Evolutionary conservation across 2,797 vertebrate genomes (phyloP).

Genomic region (Peromyscus attwateri): DNA sequence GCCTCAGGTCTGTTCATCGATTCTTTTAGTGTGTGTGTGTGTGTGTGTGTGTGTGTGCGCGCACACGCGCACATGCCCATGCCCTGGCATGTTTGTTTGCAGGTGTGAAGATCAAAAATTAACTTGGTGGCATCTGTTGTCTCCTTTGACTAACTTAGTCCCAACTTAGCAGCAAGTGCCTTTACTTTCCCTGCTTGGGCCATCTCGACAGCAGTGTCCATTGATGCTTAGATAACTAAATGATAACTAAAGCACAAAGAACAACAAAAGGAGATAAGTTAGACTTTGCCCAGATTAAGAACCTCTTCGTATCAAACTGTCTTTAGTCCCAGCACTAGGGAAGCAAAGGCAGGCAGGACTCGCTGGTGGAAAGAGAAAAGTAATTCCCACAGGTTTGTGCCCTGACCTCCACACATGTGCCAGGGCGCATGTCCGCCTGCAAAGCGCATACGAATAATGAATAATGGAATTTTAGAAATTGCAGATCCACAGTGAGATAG

Average conservation of each 20-base stretch:
- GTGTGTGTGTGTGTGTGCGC: neutral
- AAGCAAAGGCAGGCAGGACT: neutral
- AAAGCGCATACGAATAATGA: neutral
- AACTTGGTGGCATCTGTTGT: neutral
- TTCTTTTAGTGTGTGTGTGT: neutral
- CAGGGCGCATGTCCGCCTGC: neutral
- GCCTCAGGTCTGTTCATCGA: neutral
- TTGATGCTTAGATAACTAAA: neutral
- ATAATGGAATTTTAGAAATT: neutral
- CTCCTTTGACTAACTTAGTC: neutral
- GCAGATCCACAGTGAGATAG: neutral
- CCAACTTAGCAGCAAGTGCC: neutral
- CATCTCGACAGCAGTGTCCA: neutral
- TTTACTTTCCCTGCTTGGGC: neutral
- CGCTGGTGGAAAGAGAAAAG: neutral
- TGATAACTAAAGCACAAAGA: neutral
- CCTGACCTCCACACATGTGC: neutral
- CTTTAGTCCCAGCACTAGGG: neutral
- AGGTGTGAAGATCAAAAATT: neutral
- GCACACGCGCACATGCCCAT: neutral
- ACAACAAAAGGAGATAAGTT: neutral
- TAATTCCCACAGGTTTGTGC: neutral
- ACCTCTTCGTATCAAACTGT: neutral
- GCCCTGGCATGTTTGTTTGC: fast-evolving
- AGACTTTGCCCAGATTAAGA: neutral